Evolutionary conservation across 2,113 vertebrate genomes (phyloP).

Genomic region (Pituophis catenifer): DNA sequence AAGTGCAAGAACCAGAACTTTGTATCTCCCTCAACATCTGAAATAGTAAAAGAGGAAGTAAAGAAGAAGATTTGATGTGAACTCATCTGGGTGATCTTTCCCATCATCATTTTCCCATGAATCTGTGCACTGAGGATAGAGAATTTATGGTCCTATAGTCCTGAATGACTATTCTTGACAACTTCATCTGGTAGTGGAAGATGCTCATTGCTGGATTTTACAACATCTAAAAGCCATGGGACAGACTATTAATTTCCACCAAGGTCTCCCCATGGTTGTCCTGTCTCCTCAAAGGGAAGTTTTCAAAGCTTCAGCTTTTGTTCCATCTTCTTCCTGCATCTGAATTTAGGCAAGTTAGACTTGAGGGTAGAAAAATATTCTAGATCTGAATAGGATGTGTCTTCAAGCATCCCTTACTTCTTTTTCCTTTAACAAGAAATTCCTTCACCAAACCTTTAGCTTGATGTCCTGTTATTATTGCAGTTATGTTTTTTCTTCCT

Average conservation of each 20-base stretch:
- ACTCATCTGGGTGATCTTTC: background rate
- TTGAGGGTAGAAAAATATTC: background rate
- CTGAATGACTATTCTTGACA: background rate
- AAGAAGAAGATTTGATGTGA: background rate
- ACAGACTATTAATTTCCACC: background rate
- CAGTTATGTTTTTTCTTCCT: slow-evolving; percentile 23
- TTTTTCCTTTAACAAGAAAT: background rate
- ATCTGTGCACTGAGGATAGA: background rate
- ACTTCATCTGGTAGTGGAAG: background rate
- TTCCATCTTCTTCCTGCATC: background rate
- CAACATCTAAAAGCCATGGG: background rate
- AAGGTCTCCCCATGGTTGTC: background rate
- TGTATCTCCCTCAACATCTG: too few relatives aligned
- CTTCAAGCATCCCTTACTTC: background rate
- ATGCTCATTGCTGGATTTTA: background rate
- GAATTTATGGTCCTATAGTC: background rate
- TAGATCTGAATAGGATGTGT: background rate
- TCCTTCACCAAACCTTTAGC: background rate
- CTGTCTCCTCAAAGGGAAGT: background rate
- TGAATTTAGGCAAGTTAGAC: background rate
- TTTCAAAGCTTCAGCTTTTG: background rate
- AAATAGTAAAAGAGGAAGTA: too few relatives aligned
- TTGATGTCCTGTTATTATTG: slow-evolving; percentile 29
- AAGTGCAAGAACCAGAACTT: too few relatives aligned
- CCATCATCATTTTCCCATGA: background rate